Evolutionary conservation across 2,113 vertebrate genomes (phyloP), one percentile per base, ranked within the genome.

Genomic region (Brachionichthys hirsutus): DNA sequence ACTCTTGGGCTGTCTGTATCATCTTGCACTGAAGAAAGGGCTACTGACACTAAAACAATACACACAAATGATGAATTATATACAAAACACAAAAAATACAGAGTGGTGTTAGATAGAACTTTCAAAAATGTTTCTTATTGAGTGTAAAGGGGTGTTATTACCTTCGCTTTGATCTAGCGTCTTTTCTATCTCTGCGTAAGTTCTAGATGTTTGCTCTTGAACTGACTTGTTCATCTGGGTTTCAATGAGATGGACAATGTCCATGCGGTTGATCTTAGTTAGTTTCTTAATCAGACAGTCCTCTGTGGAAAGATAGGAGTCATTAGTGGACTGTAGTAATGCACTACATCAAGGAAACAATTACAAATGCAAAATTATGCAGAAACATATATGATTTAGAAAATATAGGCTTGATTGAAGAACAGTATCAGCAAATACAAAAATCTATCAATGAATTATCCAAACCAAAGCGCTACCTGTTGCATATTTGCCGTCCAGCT

Each of bases 261-360:
- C 96, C 96, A 99, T 98, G 14, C 97, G 92, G 76, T 98, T 98
- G 83, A 99, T 98, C 88, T 94, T 97, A 2, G 95, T 98, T n/a
- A 99, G 92, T 77, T 92, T 95, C 10, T 94, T 94, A 44, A 94
- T 92, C 75, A 99, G 90, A 51, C 57, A 92, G 46, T 91, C 90
- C 85, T 98, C 97, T 99, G 88, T 72, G 58, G 24, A 77, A 62
- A 70, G 14, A n/a, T n/a, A n/a, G n/a, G n/a, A n/a, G n/a, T n/a
- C n/a, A n/a, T n/a, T n/a, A n/a, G n/a, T n/a, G n/a, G n/a, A n/a
- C n/a, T n/a, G n/a, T n/a, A 50, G 15, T 50, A 3, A n/a, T 30
- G 9, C 10, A 19, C 1, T 19, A 12, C 9, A 7, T 47, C 15
- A 49, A 20, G 20, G 15, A 49, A 10, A 49, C 9, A 59, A 44